A percentile compares a stretch with the other conserved stretches of the same genome.
These are phyloP conservation scores for Lycophotia porphyrea DNA, from an alignment of 2,888 invertebrate genomes.

Conservation along the genomic window DNA sequence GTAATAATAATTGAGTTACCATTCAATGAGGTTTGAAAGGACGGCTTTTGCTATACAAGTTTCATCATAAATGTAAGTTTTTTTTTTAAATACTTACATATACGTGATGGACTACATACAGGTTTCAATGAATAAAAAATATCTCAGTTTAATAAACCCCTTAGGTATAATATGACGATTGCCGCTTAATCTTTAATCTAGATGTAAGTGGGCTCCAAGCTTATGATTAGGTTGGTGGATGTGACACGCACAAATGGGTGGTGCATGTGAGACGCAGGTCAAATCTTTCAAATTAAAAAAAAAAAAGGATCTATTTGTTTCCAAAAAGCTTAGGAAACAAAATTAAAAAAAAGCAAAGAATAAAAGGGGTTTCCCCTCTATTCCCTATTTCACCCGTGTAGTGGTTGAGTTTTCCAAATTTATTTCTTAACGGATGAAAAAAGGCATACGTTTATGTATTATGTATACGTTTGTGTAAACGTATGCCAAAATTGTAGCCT, in stretches of 20 bases:
- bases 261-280: neutral
- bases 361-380: neutral
- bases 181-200: neutral
- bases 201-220: neutral
- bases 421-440: neutral
- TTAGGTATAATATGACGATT: neutral
- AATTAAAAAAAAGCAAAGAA: neutral
- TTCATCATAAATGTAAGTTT: slow-evolving; percentile 15
- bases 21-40: slow-evolving; percentile 30
- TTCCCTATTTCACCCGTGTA: neutral
- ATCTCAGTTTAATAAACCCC: neutral
- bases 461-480: too few relatives aligned
- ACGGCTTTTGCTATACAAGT: slow-evolving; percentile 17
- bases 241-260: neutral
- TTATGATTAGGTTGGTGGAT: too few relatives aligned
- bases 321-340: neutral
- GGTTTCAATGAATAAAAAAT: neutral
- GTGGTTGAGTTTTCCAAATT: neutral
- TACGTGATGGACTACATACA: neutral
- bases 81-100: too few relatives aligned
- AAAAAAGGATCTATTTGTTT: neutral
- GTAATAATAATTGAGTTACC: slow-evolving; percentile 6
- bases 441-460: too few relatives aligned
- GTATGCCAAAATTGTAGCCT: neutral
- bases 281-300: neutral